Evolutionary conservation across 2,888 invertebrate species (phyloP), one percentile per base, ranked within the genome.

Genomic region (Nemapogon koenigi): DNA sequence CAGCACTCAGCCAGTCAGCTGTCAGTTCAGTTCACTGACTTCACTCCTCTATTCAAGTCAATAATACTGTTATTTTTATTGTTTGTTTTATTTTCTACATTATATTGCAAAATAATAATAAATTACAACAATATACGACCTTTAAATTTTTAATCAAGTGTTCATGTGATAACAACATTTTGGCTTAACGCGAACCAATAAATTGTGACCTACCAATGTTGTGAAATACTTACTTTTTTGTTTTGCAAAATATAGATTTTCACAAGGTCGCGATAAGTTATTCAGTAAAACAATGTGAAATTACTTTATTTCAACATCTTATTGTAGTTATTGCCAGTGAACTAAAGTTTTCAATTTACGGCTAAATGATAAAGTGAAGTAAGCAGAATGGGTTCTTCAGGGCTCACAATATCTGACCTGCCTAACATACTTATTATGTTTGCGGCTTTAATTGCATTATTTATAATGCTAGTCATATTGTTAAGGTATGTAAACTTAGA

Each of bases 341-440:
- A 14, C 13, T n/a, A 13, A 13, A 27, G n/a, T 14, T n/a, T 27
- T 27, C n/a, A 22, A 27, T 13, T 27, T 27, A 27, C 4, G n/a
- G 28, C 4, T n/a, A 27, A 27, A 10, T 22, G 22, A 22, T 8
- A 6, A 22, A 6, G 10, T 6, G 7, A 22, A 27, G n/a, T 27
- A n/a, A 27, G n/a, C 4, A 60, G 48, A 47, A 78, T 78, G 78
- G 78, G 78, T 44, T 60, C 73, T n/a, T 59, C 66, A 2, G 25
- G 69, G 30, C 76, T 88, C 49, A 87, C 88, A 45, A 81, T 88
- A 59, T 86, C 87, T 44, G 89, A 89, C 66, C 76, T 89, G 67
- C 85, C 88, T 52, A 89, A 88, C 71, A 86, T 89, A 63, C 84
- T 88, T 68, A 87, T 88, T 51, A 87, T 88, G 65, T 81, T 88